These are phyloP conservation scores for Calameuta idolon DNA, from an alignment of 2,888 invertebrate genomes.

Conservation along the genomic window DNA sequence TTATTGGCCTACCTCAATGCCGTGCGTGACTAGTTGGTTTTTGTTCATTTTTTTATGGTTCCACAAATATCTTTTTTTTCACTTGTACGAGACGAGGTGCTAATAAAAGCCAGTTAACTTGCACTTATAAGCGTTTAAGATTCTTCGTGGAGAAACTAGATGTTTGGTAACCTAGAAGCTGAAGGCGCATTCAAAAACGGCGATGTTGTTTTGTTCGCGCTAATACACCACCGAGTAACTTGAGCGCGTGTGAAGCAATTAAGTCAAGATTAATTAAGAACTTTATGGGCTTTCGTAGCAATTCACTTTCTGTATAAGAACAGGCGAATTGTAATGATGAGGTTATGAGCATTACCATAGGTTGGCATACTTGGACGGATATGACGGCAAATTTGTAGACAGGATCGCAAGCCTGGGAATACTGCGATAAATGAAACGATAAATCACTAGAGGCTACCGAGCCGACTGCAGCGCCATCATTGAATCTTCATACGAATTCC, in stretches of 20 bases:
- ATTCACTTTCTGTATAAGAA: background rate
- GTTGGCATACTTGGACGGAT: background rate
- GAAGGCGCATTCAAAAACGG: background rate
- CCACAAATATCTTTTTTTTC: background rate
- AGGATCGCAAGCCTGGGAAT: background rate
- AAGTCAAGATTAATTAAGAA: background rate
- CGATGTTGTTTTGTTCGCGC: background rate
- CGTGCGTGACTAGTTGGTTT: background rate
- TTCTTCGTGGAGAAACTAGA: background rate
- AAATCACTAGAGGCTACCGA: background rate
- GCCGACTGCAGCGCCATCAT: background rate
- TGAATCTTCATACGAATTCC: background rate
- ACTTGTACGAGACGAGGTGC: background rate
- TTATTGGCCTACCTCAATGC: background rate
- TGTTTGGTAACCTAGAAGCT: background rate
- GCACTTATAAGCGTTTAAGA: background rate
- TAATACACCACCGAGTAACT: background rate
- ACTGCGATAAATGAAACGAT: background rate
- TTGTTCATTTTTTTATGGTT: background rate
- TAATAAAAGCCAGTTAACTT: background rate
- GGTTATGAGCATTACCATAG: background rate
- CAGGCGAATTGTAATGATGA: background rate
- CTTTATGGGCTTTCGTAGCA: background rate
- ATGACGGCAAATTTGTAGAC: background rate
- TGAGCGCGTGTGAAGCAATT: background rate